phyloP scores from a whole-genome alignment of 2,797 vertebrate genomes.

The Chloroceryle amazona region DNA sequence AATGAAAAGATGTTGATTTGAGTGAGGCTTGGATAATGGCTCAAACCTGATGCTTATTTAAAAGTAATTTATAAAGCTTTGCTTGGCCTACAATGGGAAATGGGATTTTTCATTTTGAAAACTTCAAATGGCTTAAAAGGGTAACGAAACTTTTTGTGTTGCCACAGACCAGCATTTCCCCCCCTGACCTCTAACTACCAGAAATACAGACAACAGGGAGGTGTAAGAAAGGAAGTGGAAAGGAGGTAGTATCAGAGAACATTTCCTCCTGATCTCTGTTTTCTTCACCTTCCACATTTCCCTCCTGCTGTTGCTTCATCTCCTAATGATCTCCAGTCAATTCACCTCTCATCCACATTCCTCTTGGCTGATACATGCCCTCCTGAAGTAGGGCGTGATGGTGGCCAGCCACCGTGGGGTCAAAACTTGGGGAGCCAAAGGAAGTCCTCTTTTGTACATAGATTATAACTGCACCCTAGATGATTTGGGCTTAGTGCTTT shows the following conservation, averaged over 20 bases:
- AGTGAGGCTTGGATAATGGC: not conserved
- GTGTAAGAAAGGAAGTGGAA: not conserved
- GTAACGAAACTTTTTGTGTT: not conserved
- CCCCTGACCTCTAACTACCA: not conserved
- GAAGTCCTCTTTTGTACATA: not conserved
- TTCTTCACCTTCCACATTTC: not conserved
- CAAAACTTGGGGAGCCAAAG: not conserved
- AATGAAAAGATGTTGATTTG: not conserved
- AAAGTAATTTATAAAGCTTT: not conserved
- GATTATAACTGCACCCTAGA: not conserved
- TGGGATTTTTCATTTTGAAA: not conserved
- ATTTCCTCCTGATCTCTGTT: conserved; percentile 21
- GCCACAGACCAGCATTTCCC: not conserved
- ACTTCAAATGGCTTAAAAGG: not conserved
- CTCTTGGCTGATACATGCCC: not conserved
- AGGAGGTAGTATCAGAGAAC: not conserved
- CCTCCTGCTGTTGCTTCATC: not conserved
- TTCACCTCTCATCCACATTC: not conserved
- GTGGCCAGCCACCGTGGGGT: not conserved
- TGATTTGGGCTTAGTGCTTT: not conserved
- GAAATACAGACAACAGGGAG: not conserved
- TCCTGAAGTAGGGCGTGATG: not conserved
- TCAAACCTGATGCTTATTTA: not conserved
- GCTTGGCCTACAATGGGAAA: not conserved
- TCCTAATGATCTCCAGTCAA: not conserved